These are phyloP conservation scores for Tolypeutes matacus DNA, from an alignment of 2,797 vertebrate species.

Conservation along the genomic window DNA sequence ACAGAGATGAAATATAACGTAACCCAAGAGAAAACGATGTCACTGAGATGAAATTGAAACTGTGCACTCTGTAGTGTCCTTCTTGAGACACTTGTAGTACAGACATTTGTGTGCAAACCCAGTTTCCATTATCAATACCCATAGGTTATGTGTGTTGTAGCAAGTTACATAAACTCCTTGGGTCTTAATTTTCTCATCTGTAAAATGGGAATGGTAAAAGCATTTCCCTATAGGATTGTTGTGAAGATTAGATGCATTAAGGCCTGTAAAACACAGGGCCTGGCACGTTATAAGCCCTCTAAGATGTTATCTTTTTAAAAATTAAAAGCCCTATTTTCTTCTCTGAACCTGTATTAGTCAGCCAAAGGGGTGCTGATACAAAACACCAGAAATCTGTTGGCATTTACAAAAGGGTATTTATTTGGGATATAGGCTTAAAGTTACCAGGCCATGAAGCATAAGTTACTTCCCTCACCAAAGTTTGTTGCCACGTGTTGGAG, in stretches of 20 bases:
- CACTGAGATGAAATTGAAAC: background rate
- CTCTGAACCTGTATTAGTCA: too few species aligned
- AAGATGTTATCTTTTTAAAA: background rate
- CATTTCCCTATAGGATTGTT: conserved; percentile 4
- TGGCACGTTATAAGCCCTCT: background rate
- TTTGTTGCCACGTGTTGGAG: too few species aligned
- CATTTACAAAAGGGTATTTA: too few species aligned
- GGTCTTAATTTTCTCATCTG: conserved; percentile 22
- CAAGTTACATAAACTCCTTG: background rate
- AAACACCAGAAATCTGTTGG: too few species aligned
- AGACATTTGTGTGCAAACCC: background rate
- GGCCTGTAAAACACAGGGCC: background rate
- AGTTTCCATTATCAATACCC: background rate
- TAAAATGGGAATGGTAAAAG: conserved; percentile 1
- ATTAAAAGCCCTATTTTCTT: background rate
- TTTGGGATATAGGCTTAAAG: too few species aligned
- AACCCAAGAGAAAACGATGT: background rate
- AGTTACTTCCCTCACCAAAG: too few species aligned
- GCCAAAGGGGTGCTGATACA: too few species aligned
- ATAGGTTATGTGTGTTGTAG: background rate
- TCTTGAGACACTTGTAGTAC: background rate
- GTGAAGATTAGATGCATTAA: conserved; percentile 20
- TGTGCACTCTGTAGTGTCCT: background rate
- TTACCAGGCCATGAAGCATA: too few species aligned
- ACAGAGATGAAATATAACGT: background rate